Percentiles rank a stretch among this genome's conserved stretches.
Conservation (phyloP, 2,797 vertebrate genomes). For the Danio choprae region DNA sequence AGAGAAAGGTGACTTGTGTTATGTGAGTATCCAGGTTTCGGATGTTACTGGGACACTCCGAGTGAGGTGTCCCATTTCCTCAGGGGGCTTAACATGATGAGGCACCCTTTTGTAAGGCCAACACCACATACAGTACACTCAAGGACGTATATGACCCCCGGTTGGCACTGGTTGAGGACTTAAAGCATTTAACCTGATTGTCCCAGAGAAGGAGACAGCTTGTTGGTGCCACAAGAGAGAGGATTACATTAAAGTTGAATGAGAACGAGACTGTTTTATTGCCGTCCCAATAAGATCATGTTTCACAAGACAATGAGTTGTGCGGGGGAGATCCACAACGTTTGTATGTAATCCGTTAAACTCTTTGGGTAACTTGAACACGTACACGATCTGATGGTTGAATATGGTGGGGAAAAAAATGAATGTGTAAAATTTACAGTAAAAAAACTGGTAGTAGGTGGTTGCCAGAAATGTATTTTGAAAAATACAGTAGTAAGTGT, state of each 20-base stretch:
- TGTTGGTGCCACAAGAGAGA: slow-evolving; percentile 57
- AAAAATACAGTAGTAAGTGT: no score
- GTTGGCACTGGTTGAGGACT: slow-evolving; percentile 71
- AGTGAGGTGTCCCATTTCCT: slow-evolving; percentile 69
- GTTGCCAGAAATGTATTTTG: no score
- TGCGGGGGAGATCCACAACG: slow-evolving; percentile 17
- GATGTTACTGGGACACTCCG: slow-evolving; percentile 67
- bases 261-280: slow-evolving; percentile 66
- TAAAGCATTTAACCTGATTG: slow-evolving; percentile 72
- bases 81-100: slow-evolving; percentile 64
- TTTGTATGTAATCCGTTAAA: slow-evolving; percentile 55
- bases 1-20: slow-evolving; percentile 72
- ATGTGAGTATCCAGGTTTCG: slow-evolving; percentile 59
- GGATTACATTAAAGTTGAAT: slow-evolving; percentile 67
- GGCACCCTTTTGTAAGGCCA: slow-evolving; percentile 67
- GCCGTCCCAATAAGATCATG: slow-evolving; percentile 51
- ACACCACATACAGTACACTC: slow-evolving; percentile 44
- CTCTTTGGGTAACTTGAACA: slow-evolving; percentile 40
- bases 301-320: slow-evolving; percentile 56
- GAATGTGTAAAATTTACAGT: no score
- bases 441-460: no score
- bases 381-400: neutral
- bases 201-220: slow-evolving; percentile 46
- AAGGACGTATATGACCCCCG: slow-evolving; percentile 59
- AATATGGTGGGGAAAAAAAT: no score